phyloP scores from a whole-genome alignment of 2,113 vertebrate species.

The Oncorhynchus tshawytscha region DNA sequence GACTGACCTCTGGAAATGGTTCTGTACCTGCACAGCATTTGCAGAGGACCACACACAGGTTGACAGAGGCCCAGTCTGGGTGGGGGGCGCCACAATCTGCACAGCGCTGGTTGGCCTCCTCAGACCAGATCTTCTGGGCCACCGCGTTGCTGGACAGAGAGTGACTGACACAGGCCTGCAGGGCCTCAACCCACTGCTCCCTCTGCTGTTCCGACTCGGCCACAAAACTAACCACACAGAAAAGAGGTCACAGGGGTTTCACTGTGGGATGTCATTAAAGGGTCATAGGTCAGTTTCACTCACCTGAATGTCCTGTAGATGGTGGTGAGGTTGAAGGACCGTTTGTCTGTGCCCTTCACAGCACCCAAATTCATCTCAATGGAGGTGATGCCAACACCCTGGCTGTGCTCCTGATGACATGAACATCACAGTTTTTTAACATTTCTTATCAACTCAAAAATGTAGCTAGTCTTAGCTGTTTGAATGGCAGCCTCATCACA shows the following conservation, averaged over 20 bases:
- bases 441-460: too few species aligned
- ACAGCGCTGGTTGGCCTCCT: constrained; percentile 70
- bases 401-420: constrained; percentile 68
- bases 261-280: too few species aligned
- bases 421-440: not conserved
- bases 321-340: constrained; percentile 77
- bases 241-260: too few species aligned
- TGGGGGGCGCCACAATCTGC: constrained; percentile 71
- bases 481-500: too few species aligned
- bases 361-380: constrained; percentile 80
- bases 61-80: constrained; percentile 83
- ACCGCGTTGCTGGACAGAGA: constrained; percentile 77
- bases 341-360: constrained; percentile 73
- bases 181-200: constrained; percentile 76
- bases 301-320: constrained; percentile 82
- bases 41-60: constrained; percentile 82
- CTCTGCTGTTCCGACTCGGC: constrained; percentile 73
- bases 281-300: not conserved
- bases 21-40: constrained; percentile 78
- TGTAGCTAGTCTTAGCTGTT: too few species aligned
- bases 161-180: constrained; percentile 67
- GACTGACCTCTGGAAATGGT: not conserved
- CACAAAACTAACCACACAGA: constrained; percentile 66
- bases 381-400: constrained; percentile 79
- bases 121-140: constrained; percentile 71